phyloP scores from a whole-genome alignment of 2,888 invertebrate species.

The Hemistola chrysoprasaria region DNA sequence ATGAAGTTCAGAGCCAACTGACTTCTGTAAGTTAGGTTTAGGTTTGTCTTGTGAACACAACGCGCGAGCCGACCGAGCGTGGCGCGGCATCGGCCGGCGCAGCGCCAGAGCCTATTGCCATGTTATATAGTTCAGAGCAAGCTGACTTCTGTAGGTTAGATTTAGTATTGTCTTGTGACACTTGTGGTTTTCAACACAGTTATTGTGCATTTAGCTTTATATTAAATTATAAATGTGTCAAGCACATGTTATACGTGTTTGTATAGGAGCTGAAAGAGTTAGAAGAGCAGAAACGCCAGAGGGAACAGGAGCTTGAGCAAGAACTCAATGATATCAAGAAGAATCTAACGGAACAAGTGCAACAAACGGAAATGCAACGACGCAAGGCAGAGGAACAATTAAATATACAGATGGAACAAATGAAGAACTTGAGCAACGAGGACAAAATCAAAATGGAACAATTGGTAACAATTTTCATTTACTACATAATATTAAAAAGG shows the following conservation, averaged over 20 bases:
- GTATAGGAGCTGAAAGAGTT: conserved; percentile 62
- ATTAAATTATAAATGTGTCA: not conserved
- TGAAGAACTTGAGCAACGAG: conserved; percentile 62
- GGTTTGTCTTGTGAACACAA: too few relatives aligned
- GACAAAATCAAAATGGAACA: conserved; percentile 62
- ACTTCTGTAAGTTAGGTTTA: too few relatives aligned
- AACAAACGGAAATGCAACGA: conserved; percentile 67
- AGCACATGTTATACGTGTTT: too few relatives aligned
- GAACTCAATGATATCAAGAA: conserved; percentile 61
- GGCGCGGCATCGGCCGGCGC: too few relatives aligned
- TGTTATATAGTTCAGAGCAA: too few relatives aligned
- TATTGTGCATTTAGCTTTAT: not conserved
- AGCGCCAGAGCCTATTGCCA: too few relatives aligned
- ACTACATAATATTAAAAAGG: too few relatives aligned
- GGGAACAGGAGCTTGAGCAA: conserved; percentile 60
- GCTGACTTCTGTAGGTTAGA: too few relatives aligned
- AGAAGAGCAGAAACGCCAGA: conserved; percentile 55
- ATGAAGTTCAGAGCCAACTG: too few relatives aligned
- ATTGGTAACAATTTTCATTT: conserved; percentile 47
- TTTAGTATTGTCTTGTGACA: too few relatives aligned
- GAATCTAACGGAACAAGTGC: conserved; percentile 58
- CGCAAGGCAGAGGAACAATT: conserved; percentile 55
- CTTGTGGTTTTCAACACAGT: too few relatives aligned
- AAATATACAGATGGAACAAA: conserved; percentile 54
- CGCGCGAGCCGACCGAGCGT: too few relatives aligned